A percentile compares a stretch with the other conserved stretches of the same genome.
Evolutionary conservation across 2,888 invertebrate species (phyloP).

Genomic region (Sarcophaga rosellei): DNA sequence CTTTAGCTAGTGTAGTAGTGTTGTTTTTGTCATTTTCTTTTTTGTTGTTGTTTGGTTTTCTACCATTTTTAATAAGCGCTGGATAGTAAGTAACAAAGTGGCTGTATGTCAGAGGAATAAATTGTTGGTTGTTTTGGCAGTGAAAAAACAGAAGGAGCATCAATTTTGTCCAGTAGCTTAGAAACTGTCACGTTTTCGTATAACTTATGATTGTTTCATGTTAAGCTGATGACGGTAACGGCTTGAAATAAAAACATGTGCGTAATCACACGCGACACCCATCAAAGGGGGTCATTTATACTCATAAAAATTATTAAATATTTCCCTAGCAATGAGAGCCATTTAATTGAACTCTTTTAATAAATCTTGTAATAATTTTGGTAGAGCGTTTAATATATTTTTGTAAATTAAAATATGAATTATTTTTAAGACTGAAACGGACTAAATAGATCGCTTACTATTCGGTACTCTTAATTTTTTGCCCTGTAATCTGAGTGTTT

Average conservation of each 20-base stretch:
- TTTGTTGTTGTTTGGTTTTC: neutral
- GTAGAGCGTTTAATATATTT: too few species aligned
- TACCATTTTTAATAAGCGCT: slow-evolving; percentile 31
- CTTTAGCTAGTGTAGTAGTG: neutral
- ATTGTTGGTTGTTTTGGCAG: slow-evolving; percentile 24
- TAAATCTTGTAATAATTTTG: too few species aligned
- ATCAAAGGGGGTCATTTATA: neutral
- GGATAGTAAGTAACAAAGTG: slow-evolving; percentile 55
- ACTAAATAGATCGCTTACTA: too few species aligned
- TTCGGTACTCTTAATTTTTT: too few species aligned
- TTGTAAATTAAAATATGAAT: too few species aligned
- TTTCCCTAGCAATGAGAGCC: too few species aligned
- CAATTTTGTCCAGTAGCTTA: slow-evolving; percentile 79
- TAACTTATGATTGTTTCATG: slow-evolving; percentile 72
- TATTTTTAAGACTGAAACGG: too few species aligned
- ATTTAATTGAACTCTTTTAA: too few species aligned
- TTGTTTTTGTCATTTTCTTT: neutral
- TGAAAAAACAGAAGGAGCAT: slow-evolving; percentile 70
- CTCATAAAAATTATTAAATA: too few species aligned
- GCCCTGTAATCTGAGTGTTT: too few species aligned
- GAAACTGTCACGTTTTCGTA: slow-evolving; percentile 80
- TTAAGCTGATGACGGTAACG: slow-evolving; percentile 11
- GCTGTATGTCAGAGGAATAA: slow-evolving; percentile 19
- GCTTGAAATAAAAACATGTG: slow-evolving; percentile 1
- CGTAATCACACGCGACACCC: slow-evolving; percentile 3